Evolutionary conservation across 2,113 vertebrate species (phyloP), one percentile per base, ranked within the genome.

Genomic region (Callionymus lyra): DNA sequence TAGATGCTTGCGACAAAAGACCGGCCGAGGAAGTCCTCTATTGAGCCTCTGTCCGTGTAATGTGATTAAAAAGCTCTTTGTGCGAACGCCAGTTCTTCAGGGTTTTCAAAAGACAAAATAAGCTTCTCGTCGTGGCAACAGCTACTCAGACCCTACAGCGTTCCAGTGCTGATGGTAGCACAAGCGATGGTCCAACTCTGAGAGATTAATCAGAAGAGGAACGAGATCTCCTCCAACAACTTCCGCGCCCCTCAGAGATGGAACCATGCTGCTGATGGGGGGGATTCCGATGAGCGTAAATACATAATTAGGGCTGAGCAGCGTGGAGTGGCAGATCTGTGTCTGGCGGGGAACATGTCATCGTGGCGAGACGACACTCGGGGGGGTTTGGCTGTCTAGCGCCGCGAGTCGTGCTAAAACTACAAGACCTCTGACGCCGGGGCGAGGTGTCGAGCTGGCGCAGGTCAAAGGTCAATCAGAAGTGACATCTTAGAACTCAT

Each of bases 1-100:
- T 68, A 33, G 63, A 60, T 54, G 57, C 17, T 13, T 16, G 53
- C 27, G 51, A 70, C 61, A 70, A 76, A 54, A 64, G 71, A 65
- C 45, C 32, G 64, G 60, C 63, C 49, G 10, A 55, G 72, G 65
- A 75, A 69, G 76, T 72, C 45, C 17, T 64, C 76, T 52, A 67
- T 74, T 76, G 59, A 74, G 10, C 40, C 50, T 16, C 44, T 44
- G 50, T 54, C 61, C 69, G 47, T 77, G 77, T 72, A 78, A 84
- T 62, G 67, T 58, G 82, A 83, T 83, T 83, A 82, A 75, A 74
- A 68, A 55, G 14, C 4, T 68, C 73, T 74, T 74, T 81, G 73
- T 77, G 70, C 54, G 47, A 75, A 68, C 56, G 68, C 68, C 59
- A 67, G 62, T 76, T 50, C 71, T 79, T 81, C 72, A 69, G 59